Evolutionary conservation across 1,140 invertebrate genomes (phyloP).

Genomic region (Drosophila ercepeae): DNA sequence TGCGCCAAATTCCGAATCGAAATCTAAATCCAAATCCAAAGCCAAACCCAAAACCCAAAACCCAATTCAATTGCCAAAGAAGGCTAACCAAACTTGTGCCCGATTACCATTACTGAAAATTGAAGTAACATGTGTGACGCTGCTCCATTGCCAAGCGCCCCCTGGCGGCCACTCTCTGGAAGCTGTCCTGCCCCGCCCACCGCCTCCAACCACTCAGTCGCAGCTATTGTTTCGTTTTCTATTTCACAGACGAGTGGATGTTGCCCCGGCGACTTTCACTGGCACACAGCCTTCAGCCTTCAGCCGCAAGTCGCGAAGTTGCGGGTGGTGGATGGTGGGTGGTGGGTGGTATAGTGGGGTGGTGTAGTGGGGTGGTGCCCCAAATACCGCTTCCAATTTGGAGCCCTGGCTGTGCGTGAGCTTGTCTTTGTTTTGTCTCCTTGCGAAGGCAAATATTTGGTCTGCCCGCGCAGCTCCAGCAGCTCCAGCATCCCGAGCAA

Average conservation of each 20-base stretch:
- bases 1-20: conserved; percentile 45
- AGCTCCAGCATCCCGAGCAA: too few species aligned
- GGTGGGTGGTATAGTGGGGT: neutral
- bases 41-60: neutral
- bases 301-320: conserved; percentile 31
- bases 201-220: neutral
- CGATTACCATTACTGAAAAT: conserved; percentile 73
- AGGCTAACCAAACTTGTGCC: conserved; percentile 28
- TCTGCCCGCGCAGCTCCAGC: conserved; percentile 7
- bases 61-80: conserved; percentile 32
- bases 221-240: conserved; percentile 75
- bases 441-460: conserved; percentile 72
- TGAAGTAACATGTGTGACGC: conserved; percentile 76
- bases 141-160: conserved; percentile 58
- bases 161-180: conserved; percentile 54
- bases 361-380: conserved; percentile 17
- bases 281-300: conserved; percentile 67
- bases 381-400: conserved; percentile 48
- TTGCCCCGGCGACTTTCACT: conserved; percentile 68
- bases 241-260: conserved; percentile 76
- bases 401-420: conserved; percentile 49
- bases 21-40: conserved; percentile 5
- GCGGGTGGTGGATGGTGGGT: neutral
- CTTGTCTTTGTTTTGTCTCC: conserved; percentile 44
- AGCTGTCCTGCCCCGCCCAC: conserved; percentile 1